Base-by-base conservation (phyloP, 2,797 vertebrate genomes). In the Halcyon leucocephala region DNA sequence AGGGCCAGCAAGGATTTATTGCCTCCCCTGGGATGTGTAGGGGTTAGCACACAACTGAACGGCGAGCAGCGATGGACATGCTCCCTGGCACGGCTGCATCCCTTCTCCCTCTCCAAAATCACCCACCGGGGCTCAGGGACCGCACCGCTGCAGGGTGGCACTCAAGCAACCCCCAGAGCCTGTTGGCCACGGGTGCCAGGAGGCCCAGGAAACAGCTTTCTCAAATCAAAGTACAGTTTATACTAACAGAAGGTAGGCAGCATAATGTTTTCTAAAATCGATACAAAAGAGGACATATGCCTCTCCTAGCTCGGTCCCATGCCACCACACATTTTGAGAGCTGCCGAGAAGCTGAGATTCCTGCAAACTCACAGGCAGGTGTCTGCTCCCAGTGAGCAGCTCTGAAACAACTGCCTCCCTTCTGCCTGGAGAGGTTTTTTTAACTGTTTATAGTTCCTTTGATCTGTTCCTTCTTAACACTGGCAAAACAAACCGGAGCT, bases 21-120 rank as follows among this genome's bases (percentile, higher is more conserved):
- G 60, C 55, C 64, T 77, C 18, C 71, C 42, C 33, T 11, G 29
- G 21, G 21, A 6, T 19, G 29, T 24, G 52, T 60, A 51, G 17
- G 35, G 29, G 4, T 54, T 37, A 64, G 44, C 0, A 7, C 42
- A 31, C 16, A 19, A 25, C 9, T 29, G 22, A 76, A 55, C 2
- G 1, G 6, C 1, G 2, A 49, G 71, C 37, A 61, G 55, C 0
- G 1, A 73, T 0, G 4, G 31, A 71, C 3, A 2, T 0, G 0
- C 12, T 92, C 39, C 28, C 25, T 1, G 1, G 46, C 15, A 67
- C 0, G 3, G 33, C n/a, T 69, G 24, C 48, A 82, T 33, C 42
- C 42, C 25, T 54, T 35, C n/a, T 60, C n/a, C 44, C 25, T 46
- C 25, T 58, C 72, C 42, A 18, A 13, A 74, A 79, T 14, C 2